Evolutionary conservation across 1,140 invertebrate species (phyloP), one percentile per base, ranked within the genome.

Genomic region (Ceratitis capitata): DNA sequence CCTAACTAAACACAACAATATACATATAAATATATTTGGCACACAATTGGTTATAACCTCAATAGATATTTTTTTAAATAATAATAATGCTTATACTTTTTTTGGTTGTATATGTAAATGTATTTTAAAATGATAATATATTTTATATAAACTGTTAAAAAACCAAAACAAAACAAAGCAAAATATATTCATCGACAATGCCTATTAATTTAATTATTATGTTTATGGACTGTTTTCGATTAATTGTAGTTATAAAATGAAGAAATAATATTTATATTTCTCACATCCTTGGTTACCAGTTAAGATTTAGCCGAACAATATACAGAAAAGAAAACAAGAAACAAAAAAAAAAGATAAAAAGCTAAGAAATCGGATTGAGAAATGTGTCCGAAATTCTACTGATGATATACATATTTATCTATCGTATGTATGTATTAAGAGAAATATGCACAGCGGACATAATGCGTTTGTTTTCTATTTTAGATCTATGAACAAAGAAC

Each of bases 401-500:
- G 26, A 39, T 45, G n/a, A n/a, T n/a, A n/a, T n/a, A n/a, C n/a
- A n/a, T n/a, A n/a, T n/a, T n/a, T n/a, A n/a, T n/a, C n/a, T n/a
- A n/a, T n/a, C n/a, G n/a, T n/a, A n/a, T n/a, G n/a, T n/a, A n/a
- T n/a, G n/a, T n/a, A n/a, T n/a, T n/a, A n/a, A n/a, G n/a, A 45
- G 39, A 23, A 26, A 9, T 45, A 12, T 45, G 19, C 42, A 78
- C 64, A 69, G 87, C 85, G 86, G 86, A 84, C 87, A 83, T 85
- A 87, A 88, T 85, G 86, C 87, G 85, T 85, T 86, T 87, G 64
- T 85, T 86, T 83, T 64, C 84, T 85, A 47, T 85, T 74, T 85
- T 58, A 83, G 32, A 84, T 64, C 1, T 83, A 86, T 86, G 84
- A 78, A 45, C 19, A 78, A 78, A n/a, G n/a, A 85, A 82, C 51